Base-by-base conservation (phyloP, 2,888 invertebrate species). In the Arrhopalites spinosus region DNA sequence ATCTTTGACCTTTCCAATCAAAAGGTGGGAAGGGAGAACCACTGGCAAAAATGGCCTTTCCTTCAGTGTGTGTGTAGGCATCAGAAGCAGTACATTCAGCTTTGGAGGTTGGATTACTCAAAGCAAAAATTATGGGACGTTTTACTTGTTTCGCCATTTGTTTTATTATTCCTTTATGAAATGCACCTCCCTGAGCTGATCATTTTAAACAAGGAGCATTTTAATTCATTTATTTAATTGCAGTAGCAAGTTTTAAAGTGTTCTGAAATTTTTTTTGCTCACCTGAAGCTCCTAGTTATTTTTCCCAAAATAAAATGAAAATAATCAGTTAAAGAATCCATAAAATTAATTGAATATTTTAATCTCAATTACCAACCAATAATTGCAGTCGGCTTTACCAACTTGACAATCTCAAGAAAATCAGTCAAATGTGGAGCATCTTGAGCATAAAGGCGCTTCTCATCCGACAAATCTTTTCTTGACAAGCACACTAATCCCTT, bases 61-160 rank as follows among this genome's bases (percentile, higher is more conserved):
- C 98, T 36, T 80, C 78, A 5, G 98, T 96, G 84, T 91, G 87
- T 56, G 86, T 89, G 87, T 98, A 99, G 2, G 98, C 98, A 83
- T 95, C 90, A 86, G 96, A 95, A n/a, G 99, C 99, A n/a, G 99
- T 98, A 85, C 99, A 99, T 87, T 99, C 99, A 0, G 99, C 96
- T 88, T 97, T 97, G 86, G 91, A 91, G 73, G 99, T 99, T 73
- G 99, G 99, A 88, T 99, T 99, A 85, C 98, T 98, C 68, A 99
- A 89, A 15, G 99, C 98, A 86, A 99, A 99, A 83, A 99, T 94
- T 78, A 99, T 91, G 1, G 99, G 99, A 74, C 89, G 88, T 27
- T 91, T 89, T 86, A 96, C 95, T 84, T 90, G 89, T 71, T 88
- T 88, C 15, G 90, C 95, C 98, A 99, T 97, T 17, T 29, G n/a